Evolutionary conservation across 1,140 invertebrate species (phyloP).

Genomic region (Zaprionus ornatus): DNA sequence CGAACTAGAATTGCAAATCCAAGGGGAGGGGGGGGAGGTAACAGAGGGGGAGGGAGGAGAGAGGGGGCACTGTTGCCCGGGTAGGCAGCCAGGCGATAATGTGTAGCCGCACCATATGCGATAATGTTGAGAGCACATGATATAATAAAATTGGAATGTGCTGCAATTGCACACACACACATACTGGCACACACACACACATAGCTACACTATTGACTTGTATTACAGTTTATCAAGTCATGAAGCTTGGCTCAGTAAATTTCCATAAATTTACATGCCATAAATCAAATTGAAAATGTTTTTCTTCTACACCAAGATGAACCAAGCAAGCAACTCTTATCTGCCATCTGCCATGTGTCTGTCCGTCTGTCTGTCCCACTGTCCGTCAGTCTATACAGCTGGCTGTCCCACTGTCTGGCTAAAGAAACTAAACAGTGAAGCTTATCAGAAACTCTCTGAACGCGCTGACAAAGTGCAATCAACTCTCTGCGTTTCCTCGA

Average conservation of each 20-base stretch:
- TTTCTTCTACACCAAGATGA: constrained; percentile 48
- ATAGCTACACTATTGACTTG: constrained; percentile 37
- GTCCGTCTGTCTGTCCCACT: constrained; percentile 2
- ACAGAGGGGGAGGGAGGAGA: background rate
- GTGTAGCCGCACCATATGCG: constrained; percentile 70
- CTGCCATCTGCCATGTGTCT: constrained; percentile 55
- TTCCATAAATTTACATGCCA: constrained; percentile 80
- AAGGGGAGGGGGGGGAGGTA: background rate
- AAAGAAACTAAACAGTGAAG: constrained; percentile 65
- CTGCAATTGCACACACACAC: constrained; percentile 48
- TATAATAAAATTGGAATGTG: constrained; percentile 81
- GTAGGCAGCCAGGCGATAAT: constrained; percentile 46
- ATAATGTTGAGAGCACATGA: constrained; percentile 76
- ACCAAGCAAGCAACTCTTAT: constrained; percentile 49
- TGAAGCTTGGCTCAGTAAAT: constrained; percentile 61
- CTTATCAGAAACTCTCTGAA: constrained; percentile 52
- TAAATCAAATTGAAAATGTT: constrained; percentile 80
- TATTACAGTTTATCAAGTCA: constrained; percentile 60
- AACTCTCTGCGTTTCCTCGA: constrained; percentile 70
- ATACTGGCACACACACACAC: constrained; percentile 4
- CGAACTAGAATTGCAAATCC: constrained; percentile 64
- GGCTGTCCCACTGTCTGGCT: constrained; percentile 9
- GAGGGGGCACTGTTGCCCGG: constrained; percentile 13
- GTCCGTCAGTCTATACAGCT: background rate
- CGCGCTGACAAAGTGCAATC: constrained; percentile 74